A percentile compares a stretch with the other conserved stretches of the same genome.
Evolutionary conservation across 2,797 vertebrate genomes (phyloP).

Genomic region (Syndactyla subalaris): DNA sequence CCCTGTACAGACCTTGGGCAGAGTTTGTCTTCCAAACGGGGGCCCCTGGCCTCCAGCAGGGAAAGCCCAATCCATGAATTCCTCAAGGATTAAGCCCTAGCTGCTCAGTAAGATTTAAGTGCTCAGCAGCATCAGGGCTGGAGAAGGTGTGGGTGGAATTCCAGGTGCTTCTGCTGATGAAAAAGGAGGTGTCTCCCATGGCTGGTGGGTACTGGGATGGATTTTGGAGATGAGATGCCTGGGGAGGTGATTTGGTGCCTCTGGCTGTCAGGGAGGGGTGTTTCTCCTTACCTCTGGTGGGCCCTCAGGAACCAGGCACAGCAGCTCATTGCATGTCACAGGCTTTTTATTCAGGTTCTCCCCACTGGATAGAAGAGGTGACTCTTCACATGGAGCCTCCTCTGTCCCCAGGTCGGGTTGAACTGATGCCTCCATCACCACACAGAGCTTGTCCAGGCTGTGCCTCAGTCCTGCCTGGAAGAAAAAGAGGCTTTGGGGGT

Average conservation of each 20-base stretch:
- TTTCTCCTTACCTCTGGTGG: constrained; percentile 69
- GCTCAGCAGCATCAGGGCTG: neutral
- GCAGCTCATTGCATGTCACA: constrained; percentile 45
- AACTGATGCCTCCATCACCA: constrained; percentile 61
- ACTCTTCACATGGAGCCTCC: constrained; percentile 38
- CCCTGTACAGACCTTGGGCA: neutral
- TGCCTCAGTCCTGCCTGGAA: constrained; percentile 59
- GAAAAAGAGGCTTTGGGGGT: neutral
- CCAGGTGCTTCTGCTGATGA: neutral
- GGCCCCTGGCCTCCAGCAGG: neutral
- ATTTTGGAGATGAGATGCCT: neutral
- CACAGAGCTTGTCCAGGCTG: constrained; percentile 65
- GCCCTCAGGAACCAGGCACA: constrained; percentile 64
- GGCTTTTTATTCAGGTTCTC: neutral
- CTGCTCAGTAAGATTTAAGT: neutral
- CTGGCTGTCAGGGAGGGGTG: accelerated
- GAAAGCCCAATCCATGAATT: neutral
- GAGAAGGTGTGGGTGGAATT: neutral
- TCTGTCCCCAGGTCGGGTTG: neutral
- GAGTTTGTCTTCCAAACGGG: neutral
- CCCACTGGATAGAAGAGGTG: constrained; percentile 58
- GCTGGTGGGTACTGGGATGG: neutral
- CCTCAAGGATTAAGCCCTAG: neutral
- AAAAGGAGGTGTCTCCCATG: neutral
- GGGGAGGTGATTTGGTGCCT: accelerated